Evolutionary conservation across 2,888 invertebrate species (phyloP), one percentile per base, ranked within the genome.

Genomic region (Thereva unica): DNA sequence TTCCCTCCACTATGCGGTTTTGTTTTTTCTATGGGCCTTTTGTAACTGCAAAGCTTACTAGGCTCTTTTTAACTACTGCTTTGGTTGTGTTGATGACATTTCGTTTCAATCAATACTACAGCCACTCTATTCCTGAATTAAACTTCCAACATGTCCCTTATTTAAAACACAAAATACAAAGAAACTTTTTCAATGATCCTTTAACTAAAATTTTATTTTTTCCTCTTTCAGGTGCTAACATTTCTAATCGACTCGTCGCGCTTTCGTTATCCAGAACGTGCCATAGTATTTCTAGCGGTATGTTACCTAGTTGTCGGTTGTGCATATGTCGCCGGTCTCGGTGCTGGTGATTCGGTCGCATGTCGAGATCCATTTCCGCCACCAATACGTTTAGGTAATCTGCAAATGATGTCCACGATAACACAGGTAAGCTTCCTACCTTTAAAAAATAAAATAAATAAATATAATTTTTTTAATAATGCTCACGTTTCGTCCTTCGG

Each of bases 181-280:
- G 23, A 23, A 23, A 2, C 2, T 23, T 23, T 23, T 23, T 23
- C 23, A 23, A 23, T 23, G 23, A 23, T 23, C 23, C 23, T 4
- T 12, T 37, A 37, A 37, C 12, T 45, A 23, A 61, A 23, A 5
- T 9, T 50, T 50, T n/a, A 40, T 38, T 10, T 12, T 45, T 37
- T 47, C n/a, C 50, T 59, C 68, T 70, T 64, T 44, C 75, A 81
- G 89, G 80, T 94, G 67, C 84, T 93, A 73, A 98, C 98, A 6
- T 97, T 96, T 79, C 84, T 95, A 70, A 92, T 98, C 72, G 97
- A 98, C 80, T 93, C 94, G 68, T 91, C 93, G 75, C 86, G 98
- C 74, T 99, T 99, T 82, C 89, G 95, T 50, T 99, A 98, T 82
- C 98, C 99, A 8, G 98, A 99, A 81, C 86, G 97, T 72, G 97